Evolutionary conservation across 2,113 vertebrate species (phyloP).

Genomic region (Cavia aperea): DNA sequence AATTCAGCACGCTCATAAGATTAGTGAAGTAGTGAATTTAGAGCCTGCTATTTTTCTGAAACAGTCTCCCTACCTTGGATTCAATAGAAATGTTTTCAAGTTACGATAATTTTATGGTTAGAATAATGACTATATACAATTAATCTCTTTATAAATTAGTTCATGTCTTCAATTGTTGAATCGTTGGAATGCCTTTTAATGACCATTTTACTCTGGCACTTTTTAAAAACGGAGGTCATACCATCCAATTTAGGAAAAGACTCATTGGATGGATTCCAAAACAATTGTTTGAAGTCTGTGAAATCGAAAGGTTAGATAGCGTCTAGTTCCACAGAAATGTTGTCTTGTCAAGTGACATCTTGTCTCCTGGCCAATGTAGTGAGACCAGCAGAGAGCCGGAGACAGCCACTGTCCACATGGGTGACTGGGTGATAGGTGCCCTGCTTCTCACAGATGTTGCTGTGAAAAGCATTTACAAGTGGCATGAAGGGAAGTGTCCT

Average conservation of each 20-base stretch:
- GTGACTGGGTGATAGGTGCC: background rate
- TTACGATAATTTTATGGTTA: background rate
- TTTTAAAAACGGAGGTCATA: background rate
- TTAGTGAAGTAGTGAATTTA: background rate
- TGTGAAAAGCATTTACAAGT: slow-evolving; percentile 3
- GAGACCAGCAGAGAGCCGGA: background rate
- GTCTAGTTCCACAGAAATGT: background rate
- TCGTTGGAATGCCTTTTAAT: slow-evolving; percentile 7
- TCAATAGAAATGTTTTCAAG: background rate
- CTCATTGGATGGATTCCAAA: background rate
- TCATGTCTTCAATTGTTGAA: background rate
- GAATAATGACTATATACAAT: slow-evolving; percentile 8
- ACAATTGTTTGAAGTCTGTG: background rate
- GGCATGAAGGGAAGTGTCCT: background rate
- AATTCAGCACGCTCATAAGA: background rate
- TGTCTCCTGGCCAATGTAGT: background rate
- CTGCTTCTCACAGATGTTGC: background rate
- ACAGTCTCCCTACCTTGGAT: background rate
- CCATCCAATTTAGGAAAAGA: background rate
- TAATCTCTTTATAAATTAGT: slow-evolving; percentile 6
- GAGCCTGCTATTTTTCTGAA: background rate
- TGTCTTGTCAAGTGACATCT: background rate
- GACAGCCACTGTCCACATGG: rapidly evolving
- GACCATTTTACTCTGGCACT: background rate
- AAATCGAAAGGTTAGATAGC: background rate